Base-by-base conservation (phyloP, 2,113 vertebrate species). In the Oncorhynchus mykiss region DNA sequence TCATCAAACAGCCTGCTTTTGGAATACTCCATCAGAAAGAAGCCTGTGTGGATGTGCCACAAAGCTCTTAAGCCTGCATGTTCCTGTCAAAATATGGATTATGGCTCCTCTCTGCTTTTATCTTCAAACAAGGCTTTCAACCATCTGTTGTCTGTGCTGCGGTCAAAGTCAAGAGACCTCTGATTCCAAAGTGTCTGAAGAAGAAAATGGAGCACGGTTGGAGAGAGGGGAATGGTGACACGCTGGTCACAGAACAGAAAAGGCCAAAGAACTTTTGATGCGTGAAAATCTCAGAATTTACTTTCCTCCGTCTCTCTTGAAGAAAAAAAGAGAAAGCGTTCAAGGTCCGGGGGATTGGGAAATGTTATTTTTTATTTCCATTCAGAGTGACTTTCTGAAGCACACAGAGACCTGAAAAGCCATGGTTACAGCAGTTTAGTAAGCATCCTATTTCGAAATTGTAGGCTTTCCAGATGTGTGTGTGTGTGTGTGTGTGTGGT, bases 281-380 rank as follows among this genome's bases (percentile, higher is more conserved):
- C 81, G 75, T 90, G 85, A 91, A 91, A 88, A 86, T 87, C 84
- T 88, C 77, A 81, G 89, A 82, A 74, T 84, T 81, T 88, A 80
- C 72, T 87, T 86, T 88, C 64, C 16, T 22, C 66, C 75, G 2
- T 62, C 59, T 62, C 67, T 87, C 62, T 85, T n/a, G 65, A 72
- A 79, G 85, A 24, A 86, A 62, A 62, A 62, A 45, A 2, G 16
- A 22, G 59, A 62, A 45, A 5, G n/a, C 86, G 86, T 88, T 80
- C 39, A 45, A 45, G 39, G 39, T 45, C 39, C 81, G 78, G 54
- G 75, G 88, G 82, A 93, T 90, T 88, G 88, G 84, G 78, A 90
- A 91, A 91, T 87, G 79, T 84, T 90, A 77, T 91, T 93, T 92
- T 89, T 87, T 83, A 77, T 87, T 76, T 89, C 62, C 76, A 77